These are phyloP conservation scores for Zhuqinia jingwanae DNA, from an alignment of 2,888 invertebrate species.

Conservation along the genomic window DNA sequence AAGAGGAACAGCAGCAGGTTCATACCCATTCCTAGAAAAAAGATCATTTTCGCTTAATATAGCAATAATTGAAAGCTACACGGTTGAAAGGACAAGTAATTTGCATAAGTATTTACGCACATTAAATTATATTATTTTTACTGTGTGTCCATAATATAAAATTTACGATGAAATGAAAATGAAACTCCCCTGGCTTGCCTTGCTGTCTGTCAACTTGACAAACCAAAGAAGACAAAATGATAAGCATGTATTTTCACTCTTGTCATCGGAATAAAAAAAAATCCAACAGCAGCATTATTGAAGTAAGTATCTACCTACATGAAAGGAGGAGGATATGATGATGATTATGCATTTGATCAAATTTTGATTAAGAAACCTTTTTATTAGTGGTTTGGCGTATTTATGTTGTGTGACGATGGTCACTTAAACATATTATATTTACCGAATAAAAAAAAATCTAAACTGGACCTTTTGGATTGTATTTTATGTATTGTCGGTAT, in stretches of 20 bases:
- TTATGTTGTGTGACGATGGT: slow-evolving; percentile 11
- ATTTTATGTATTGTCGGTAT: slow-evolving; percentile 8
- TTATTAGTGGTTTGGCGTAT: neutral
- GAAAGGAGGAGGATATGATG: neutral
- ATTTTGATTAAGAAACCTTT: neutral
- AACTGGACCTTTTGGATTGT: slow-evolving; percentile 2
- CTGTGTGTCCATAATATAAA: slow-evolving; percentile 27
- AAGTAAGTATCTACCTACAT: no score
- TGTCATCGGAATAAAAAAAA: slow-evolving; percentile 2
- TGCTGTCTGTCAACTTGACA: neutral
- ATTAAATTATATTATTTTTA: slow-evolving; percentile 18
- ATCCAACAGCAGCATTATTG: neutral
- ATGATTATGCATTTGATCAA: neutral
- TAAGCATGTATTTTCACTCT: neutral
- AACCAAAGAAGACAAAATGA: no score
- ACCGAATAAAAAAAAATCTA: no score
- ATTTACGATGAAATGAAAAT: slow-evolving; percentile 24
- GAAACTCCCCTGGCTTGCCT: neutral
- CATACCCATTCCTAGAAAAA: neutral
- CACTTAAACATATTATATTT: no score
- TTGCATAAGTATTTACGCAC: slow-evolving; percentile 47
- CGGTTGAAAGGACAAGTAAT: slow-evolving; percentile 26
- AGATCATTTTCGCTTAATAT: slow-evolving; percentile 16
- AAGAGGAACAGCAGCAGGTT: slow-evolving; percentile 25
- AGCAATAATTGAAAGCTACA: slow-evolving; percentile 32